phyloP scores from a whole-genome alignment of 2,888 invertebrate species.

The Sesia bembeciformis region DNA sequence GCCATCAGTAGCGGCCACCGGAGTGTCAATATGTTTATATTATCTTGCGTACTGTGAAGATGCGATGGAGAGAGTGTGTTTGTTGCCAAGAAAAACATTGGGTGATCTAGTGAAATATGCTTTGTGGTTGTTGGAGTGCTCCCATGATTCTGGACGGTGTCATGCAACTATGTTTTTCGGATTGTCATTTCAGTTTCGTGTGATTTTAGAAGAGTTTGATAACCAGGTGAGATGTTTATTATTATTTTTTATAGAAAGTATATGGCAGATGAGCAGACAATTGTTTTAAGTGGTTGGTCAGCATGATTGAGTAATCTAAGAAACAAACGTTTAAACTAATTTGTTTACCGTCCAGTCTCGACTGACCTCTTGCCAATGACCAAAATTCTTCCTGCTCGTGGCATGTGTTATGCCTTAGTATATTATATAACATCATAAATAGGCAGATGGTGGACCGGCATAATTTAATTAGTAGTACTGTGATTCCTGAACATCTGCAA shows the following conservation, averaged over 20 bases:
- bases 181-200: slow-evolving; percentile 92
- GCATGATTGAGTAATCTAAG: too few species aligned
- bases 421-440: too few species aligned
- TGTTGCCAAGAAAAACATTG: slow-evolving; percentile 85
- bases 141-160: slow-evolving; percentile 97
- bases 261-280: too few species aligned
- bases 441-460: too few species aligned
- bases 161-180: slow-evolving; percentile 99
- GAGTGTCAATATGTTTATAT: slow-evolving; percentile 96
- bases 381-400: too few species aligned
- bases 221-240: slow-evolving; percentile 53
- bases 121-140: slow-evolving; percentile 95
- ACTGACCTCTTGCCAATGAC: too few species aligned
- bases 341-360: too few species aligned
- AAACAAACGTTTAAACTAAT: too few species aligned
- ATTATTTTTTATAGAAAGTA: neutral
- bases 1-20: slow-evolving; percentile 96
- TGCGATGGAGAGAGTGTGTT: slow-evolving; percentile 96
- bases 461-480: too few species aligned
- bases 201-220: slow-evolving; percentile 96
- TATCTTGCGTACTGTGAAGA: slow-evolving; percentile 98
- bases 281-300: too few species aligned
- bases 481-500: too few species aligned
- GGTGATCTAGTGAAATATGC: slow-evolving; percentile 90
- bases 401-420: too few species aligned